Evolutionary conservation across 2,113 vertebrate genomes (phyloP).

Genomic region (Puffinus mauretanicus): DNA sequence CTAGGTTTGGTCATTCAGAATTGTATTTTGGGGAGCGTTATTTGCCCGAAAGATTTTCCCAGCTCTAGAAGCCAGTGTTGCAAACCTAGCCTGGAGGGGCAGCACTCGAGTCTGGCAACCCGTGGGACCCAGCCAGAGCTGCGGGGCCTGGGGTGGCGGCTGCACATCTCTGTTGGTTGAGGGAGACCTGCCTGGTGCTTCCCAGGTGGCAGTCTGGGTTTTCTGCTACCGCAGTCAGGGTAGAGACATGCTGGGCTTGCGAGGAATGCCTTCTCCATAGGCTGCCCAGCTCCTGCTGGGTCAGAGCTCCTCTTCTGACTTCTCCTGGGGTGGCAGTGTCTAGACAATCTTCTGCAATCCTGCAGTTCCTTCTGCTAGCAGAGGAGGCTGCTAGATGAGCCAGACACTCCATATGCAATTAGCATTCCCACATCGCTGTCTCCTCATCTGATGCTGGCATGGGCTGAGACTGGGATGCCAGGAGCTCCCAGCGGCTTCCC

Average conservation of each 20-base stretch:
- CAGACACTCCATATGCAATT: rapidly evolving
- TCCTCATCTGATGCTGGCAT: not conserved
- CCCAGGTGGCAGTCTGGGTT: not conserved
- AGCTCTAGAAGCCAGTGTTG: not conserved
- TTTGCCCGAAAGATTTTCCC: not conserved
- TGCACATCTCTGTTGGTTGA: not conserved
- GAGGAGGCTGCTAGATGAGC: not conserved
- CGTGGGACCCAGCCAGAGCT: not conserved
- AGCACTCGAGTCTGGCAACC: not conserved
- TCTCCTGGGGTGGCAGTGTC: not conserved
- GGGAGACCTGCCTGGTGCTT: not conserved
- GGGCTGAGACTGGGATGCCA: not conserved
- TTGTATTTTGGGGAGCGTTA: not conserved
- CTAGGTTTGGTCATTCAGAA: not conserved
- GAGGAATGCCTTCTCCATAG: not conserved
- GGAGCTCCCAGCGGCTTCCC: not conserved
- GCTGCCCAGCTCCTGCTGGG: not conserved
- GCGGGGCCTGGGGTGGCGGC: not conserved
- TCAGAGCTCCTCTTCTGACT: not conserved
- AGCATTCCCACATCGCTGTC: not conserved
- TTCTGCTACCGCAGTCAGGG: not conserved
- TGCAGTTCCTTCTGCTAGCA: not conserved
- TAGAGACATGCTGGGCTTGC: not conserved
- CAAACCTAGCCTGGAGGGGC: not conserved
- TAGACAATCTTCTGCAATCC: not conserved